These are phyloP conservation scores for Drosophila cognata DNA, from an alignment of 2,888 invertebrate genomes.

Conservation along the genomic window DNA sequence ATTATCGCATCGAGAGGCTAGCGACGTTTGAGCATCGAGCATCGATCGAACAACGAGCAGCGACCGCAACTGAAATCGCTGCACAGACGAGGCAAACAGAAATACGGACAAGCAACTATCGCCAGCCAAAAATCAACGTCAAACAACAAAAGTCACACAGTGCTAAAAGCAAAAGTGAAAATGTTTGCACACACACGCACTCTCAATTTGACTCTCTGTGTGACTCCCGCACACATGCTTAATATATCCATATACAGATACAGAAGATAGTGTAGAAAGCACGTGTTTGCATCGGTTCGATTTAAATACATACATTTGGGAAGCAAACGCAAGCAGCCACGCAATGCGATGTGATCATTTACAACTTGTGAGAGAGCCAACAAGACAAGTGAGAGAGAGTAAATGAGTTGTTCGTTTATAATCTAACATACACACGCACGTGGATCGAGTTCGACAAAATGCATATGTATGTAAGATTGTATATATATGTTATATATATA, in stretches of 20 bases:
- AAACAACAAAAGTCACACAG: slow-evolving; percentile 12
- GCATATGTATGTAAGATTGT: not conserved
- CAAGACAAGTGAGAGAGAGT: not conserved
- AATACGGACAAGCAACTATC: slow-evolving; percentile 14
- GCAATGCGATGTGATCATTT: slow-evolving; percentile 1
- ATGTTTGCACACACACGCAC: slow-evolving; percentile 20
- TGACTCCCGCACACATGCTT: not conserved
- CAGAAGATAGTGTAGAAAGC: slow-evolving; percentile 10
- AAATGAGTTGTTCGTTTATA: not conserved
- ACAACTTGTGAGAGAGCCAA: slow-evolving; percentile 1
- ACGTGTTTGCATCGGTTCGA: slow-evolving; percentile 21
- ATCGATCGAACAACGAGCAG: slow-evolving; percentile 16
- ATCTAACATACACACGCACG: not conserved
- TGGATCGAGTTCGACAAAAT: not conserved
- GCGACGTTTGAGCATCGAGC: slow-evolving; percentile 22
- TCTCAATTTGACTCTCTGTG: slow-evolving; percentile 1
- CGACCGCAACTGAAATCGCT: slow-evolving; percentile 39
- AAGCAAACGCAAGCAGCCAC: not conserved
- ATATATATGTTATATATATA: no score
- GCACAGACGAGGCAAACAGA: slow-evolving; percentile 21
- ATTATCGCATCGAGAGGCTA: slow-evolving; percentile 40
- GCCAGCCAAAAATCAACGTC: slow-evolving; percentile 3
- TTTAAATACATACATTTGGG: slow-evolving; percentile 12
- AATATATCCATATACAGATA: not conserved
- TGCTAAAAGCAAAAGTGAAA: slow-evolving; percentile 45